phyloP scores from a whole-genome alignment of 2,888 invertebrate species.

The Camponotus fellah region DNA sequence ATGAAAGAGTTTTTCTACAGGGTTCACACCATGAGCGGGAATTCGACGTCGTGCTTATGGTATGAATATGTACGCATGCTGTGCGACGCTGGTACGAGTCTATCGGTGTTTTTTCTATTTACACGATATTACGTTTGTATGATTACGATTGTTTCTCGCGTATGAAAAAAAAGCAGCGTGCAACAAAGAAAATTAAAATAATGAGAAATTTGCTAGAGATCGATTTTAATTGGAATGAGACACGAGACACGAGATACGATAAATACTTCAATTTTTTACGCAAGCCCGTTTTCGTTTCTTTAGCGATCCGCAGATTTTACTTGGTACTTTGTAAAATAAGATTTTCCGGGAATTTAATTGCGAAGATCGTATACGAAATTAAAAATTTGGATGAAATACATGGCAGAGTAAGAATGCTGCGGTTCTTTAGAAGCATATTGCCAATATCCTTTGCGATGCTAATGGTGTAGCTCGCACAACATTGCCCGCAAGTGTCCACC shows the following conservation, averaged over 20 bases:
- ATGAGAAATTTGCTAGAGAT: neutral
- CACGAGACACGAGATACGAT: slow-evolving; percentile 13
- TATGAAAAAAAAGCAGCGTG: slow-evolving; percentile 13
- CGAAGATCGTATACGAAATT: neutral
- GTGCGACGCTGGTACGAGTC: slow-evolving; percentile 71
- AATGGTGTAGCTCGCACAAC: slow-evolving; percentile 22
- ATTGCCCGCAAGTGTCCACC: neutral
- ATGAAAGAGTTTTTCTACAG: slow-evolving; percentile 79
- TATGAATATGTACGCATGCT: slow-evolving; percentile 75
- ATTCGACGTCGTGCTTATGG: slow-evolving; percentile 71
- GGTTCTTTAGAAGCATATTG: slow-evolving; percentile 24
- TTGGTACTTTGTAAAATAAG: slow-evolving; percentile 15
- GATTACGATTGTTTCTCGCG: slow-evolving; percentile 45
- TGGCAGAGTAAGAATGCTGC: slow-evolving; percentile 29
- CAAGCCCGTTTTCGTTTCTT: slow-evolving; percentile 31
- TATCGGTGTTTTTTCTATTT: slow-evolving; percentile 73
- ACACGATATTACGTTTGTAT: slow-evolving; percentile 60
- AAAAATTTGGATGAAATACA: slow-evolving; percentile 37
- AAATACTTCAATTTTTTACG: neutral
- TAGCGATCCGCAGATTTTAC: slow-evolving; percentile 10
- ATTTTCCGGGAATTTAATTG: slow-evolving; percentile 14
- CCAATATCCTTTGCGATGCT: slow-evolving; percentile 16
- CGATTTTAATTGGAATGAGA: slow-evolving; percentile 16
- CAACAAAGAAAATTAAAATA: neutral
- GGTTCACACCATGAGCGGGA: slow-evolving; percentile 74